Conservation (phyloP, 2,888 invertebrate genomes). For the Xylota sylvarum region DNA sequence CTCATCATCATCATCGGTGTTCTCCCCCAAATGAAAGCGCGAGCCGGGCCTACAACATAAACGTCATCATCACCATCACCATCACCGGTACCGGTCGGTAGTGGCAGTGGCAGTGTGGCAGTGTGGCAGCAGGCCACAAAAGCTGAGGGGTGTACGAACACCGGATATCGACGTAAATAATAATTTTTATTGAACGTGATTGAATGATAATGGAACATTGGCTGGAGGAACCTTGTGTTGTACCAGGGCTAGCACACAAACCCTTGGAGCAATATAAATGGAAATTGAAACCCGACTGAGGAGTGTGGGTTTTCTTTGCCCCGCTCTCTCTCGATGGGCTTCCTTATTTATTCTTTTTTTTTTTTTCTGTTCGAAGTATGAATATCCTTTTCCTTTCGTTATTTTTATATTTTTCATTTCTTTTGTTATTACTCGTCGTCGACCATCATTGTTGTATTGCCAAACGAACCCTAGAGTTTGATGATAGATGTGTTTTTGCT, state of each 20-base stretch:
- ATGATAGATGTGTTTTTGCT: conserved; percentile 59
- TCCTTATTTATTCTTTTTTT: conserved; percentile 48
- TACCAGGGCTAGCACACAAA: conserved; percentile 24
- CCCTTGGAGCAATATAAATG: conserved; percentile 66
- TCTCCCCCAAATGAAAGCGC: background rate
- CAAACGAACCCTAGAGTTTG: conserved; percentile 45
- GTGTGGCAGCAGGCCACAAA: conserved; percentile 46
- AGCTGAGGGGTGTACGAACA: conserved; percentile 9
- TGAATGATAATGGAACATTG: conserved; percentile 72
- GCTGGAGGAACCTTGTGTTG: conserved; percentile 26
- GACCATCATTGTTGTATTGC: conserved; percentile 36
- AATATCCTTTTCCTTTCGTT: conserved; percentile 37
- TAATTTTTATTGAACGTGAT: conserved; percentile 73
- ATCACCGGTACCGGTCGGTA: conserved; percentile 17
- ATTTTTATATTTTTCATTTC: conserved; percentile 19
- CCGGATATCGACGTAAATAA: conserved; percentile 64
- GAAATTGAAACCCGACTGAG: conserved; percentile 48
- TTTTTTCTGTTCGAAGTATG: conserved; percentile 22
- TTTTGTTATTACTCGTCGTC: conserved; percentile 52
- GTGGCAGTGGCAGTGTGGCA: background rate
- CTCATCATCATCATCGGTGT: no score
- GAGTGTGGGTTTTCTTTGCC: background rate
- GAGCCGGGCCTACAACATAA: conserved; percentile 18
- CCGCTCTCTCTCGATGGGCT: conserved; percentile 2
- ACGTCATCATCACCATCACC: conserved; percentile 38